Evolutionary conservation across 2,113 vertebrate genomes (phyloP).

Genomic region (Ictalurus punctatus): DNA sequence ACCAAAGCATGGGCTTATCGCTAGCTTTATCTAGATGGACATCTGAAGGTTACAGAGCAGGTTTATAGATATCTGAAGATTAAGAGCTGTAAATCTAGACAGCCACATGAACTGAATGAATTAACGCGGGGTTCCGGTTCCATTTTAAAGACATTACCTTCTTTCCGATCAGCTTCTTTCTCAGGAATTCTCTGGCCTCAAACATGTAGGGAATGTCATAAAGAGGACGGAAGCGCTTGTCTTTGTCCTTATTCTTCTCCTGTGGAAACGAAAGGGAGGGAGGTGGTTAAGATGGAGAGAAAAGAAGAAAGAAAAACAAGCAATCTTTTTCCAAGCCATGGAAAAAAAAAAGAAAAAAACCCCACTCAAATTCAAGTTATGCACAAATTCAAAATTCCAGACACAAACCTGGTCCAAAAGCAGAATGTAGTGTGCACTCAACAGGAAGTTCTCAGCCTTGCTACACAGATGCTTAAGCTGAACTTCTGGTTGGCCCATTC

Average conservation of each 20-base stretch:
- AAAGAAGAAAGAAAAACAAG: slow-evolving; percentile 19
- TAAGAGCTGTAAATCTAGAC: not conserved
- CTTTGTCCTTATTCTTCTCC: slow-evolving; percentile 90
- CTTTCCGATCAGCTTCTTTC: slow-evolving; percentile 97
- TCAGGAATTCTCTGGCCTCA: slow-evolving; percentile 94
- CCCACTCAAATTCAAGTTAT: too few species aligned
- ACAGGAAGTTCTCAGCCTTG: too few species aligned
- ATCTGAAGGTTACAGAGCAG: not conserved
- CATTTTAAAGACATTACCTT: slow-evolving; percentile 78
- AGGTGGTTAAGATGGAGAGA: not conserved
- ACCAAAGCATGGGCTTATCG: not conserved
- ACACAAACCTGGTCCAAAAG: too few species aligned
- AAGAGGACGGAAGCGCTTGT: slow-evolving; percentile 93
- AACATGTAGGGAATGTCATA: slow-evolving; percentile 99
- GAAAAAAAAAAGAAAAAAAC: too few species aligned
- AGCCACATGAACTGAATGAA: not conserved
- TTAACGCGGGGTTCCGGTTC: not conserved
- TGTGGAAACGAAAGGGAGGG: slow-evolving; percentile 42
- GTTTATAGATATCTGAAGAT: not conserved
- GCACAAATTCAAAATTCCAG: too few species aligned
- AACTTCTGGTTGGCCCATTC: too few species aligned
- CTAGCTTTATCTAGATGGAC: not conserved
- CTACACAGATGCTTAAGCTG: too few species aligned
- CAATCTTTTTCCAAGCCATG: too few species aligned
- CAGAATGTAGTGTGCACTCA: too few species aligned